phyloP scores from a whole-genome alignment of 2,888 invertebrate species.

The Ctena decussata region DNA sequence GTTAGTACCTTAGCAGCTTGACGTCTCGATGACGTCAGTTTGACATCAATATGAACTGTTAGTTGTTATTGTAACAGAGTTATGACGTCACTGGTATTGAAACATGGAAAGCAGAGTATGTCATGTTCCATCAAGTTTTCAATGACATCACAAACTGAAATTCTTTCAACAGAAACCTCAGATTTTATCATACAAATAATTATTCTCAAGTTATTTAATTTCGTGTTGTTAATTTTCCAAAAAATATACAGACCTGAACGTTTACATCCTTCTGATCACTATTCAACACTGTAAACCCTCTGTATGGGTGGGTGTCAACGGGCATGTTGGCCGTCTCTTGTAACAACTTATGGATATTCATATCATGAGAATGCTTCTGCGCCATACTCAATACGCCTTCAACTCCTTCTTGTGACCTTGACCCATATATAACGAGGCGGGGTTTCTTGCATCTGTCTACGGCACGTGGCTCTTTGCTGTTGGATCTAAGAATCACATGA shows the following conservation, averaged over 20 bases:
- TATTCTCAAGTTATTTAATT: no score
- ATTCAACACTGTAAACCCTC: constrained; percentile 93
- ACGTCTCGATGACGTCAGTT: no score
- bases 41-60: no score
- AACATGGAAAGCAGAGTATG: no score
- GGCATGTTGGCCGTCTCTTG: constrained; percentile 86
- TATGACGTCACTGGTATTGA: no score
- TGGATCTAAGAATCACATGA: constrained; percentile 88
- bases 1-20: no score
- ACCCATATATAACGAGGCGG: constrained; percentile 92
- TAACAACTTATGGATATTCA: constrained; percentile 80
- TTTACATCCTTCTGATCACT: constrained; percentile 75
- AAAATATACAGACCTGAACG: constrained; percentile 65
- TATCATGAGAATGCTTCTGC: constrained; percentile 88
- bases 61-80: no score
- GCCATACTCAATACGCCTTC: constrained; percentile 91
- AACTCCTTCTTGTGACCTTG: constrained; percentile 94
- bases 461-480: constrained; percentile 40
- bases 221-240: no score
- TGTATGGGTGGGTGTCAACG: constrained; percentile 91
- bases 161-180: no score
- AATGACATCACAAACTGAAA: no score
- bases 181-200: no score
- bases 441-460: constrained; percentile 62
- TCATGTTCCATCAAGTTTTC: no score